Percentiles rank a stretch among this genome's conserved stretches.
Evolutionary conservation across 2,797 vertebrate species (phyloP).

Genomic region (Cheirogaleus major): DNA sequence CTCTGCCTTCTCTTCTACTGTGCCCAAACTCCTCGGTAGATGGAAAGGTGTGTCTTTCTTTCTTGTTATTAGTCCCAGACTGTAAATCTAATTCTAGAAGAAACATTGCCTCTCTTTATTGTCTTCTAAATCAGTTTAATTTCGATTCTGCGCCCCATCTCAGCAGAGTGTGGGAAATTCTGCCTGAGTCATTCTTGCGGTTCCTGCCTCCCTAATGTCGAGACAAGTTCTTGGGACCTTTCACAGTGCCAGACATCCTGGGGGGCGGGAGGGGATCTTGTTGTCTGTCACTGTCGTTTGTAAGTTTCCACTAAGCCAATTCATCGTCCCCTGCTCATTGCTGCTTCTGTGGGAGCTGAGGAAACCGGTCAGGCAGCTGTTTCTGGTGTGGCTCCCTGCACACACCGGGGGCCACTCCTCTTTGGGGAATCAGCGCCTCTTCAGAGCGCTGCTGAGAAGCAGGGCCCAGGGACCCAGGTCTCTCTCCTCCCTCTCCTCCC

Average conservation of each 20-base stretch:
- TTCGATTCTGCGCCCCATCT: slow-evolving; percentile 48
- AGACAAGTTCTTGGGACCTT: slow-evolving; percentile 47
- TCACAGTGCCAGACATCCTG: slow-evolving; percentile 2
- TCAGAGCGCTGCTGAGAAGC: not conserved
- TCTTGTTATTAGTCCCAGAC: not conserved
- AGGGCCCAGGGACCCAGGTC: too few relatives aligned
- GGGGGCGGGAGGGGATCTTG: not conserved
- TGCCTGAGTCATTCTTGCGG: slow-evolving; percentile 55
- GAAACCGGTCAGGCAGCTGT: not conserved
- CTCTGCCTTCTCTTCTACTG: not conserved
- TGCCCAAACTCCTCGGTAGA: not conserved
- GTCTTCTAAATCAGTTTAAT: slow-evolving; percentile 33
- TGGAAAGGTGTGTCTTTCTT: slow-evolving; percentile 1
- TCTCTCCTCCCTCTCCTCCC: too few relatives aligned
- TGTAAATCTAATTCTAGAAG: not conserved
- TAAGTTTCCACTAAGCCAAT: not conserved
- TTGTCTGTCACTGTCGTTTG: not conserved
- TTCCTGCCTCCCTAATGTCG: not conserved
- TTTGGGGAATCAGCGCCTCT: not conserved
- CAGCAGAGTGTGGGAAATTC: slow-evolving; percentile 35
- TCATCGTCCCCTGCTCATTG: not conserved
- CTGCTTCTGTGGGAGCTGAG: slow-evolving; percentile 10
- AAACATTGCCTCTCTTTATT: not conserved
- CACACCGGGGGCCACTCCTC: not conserved
- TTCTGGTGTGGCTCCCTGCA: too few relatives aligned